Base-by-base conservation (phyloP, 2,888 invertebrate species). In the Lysandra bellargus region DNA sequence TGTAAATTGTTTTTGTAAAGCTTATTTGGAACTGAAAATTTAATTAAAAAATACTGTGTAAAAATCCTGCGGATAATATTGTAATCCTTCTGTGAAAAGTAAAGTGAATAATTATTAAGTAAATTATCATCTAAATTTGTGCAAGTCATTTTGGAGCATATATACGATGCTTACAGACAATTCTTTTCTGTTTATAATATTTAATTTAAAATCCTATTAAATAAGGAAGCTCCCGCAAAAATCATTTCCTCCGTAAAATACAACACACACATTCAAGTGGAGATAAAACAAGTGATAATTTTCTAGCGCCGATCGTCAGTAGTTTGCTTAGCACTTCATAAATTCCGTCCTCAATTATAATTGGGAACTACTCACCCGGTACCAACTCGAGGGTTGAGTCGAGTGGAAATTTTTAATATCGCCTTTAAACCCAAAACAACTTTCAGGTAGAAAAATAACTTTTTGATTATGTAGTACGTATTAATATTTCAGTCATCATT, bases 321-420 rank as follows among this genome's bases (percentile, higher is more conserved):
- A 4, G 75, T 75, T 75, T 75, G 53, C 75, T 75, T 30, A 75
- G 75, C 75, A 53, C 75, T 75, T 53, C 75, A 75, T 75, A 75
- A 75, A 75, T 30, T 75, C 30, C 53, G 49, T 75, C 44, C 14
- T 30, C 30, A 75, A 75, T 23, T 23, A 23, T 23, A 23, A 23
- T 53, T 53, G 53, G 75, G 75, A 30, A 53, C 75, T 23, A 75
- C 75, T 44, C 4, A 23, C 30, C 23, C 9, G n/a, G 23, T 12
- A 64, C 23, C 6, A 7, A 4, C 30, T 74, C 5, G 53, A 75
- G 75, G 74, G 74, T 72, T 40, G 73, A 40, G n/a, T 49, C 49
- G 23, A 61, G 7, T 6, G 61, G 61, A 61, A n/a, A 2, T 23
- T 23, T 61, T 7, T 61, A 61, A 61, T 61, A 61, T 64, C 30